Conservation (phyloP, 1,140 invertebrate genomes). For the Trichoplusia ni region DNA sequence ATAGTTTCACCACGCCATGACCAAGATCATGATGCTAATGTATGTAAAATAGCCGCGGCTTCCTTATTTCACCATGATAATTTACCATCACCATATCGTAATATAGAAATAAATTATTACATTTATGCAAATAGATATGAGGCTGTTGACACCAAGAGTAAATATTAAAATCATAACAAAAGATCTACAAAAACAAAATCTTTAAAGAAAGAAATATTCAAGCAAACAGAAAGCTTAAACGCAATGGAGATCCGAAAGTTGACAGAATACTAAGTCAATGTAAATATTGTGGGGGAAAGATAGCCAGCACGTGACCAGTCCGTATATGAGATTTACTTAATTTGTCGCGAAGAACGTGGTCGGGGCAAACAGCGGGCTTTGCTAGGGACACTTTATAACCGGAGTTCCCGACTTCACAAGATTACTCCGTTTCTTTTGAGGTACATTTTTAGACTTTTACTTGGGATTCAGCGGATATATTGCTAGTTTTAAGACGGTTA, state of each 20-base stretch:
- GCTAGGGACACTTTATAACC: conserved; percentile 26
- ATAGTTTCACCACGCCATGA: too few species aligned
- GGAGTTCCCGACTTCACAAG: neutral
- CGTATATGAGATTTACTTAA: conserved; percentile 52
- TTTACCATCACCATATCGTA: too few species aligned
- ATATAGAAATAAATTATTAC: too few species aligned
- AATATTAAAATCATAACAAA: neutral
- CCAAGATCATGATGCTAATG: too few species aligned
- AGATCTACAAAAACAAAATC: neutral
- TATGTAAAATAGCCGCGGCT: too few species aligned
- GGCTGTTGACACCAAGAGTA: too few species aligned
- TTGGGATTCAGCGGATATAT: neutral
- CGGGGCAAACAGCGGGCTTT: neutral
- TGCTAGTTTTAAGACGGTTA: neutral
- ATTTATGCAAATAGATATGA: too few species aligned
- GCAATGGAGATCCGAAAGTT: conserved; percentile 25
- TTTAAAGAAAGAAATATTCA: neutral
- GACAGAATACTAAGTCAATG: conserved; percentile 40
- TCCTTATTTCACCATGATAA: too few species aligned
- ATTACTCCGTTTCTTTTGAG: conserved; percentile 2
- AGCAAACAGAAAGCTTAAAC: neutral
- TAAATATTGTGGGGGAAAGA: conserved; percentile 43
- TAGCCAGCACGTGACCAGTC: conserved; percentile 50
- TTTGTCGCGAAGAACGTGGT: conserved; percentile 38
- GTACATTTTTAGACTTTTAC: conserved; percentile 3